Percentiles rank a stretch among this genome's conserved stretches.
These are phyloP conservation scores for Allygus modestus DNA, from an alignment of 2,888 invertebrate genomes.

Conservation along the genomic window DNA sequence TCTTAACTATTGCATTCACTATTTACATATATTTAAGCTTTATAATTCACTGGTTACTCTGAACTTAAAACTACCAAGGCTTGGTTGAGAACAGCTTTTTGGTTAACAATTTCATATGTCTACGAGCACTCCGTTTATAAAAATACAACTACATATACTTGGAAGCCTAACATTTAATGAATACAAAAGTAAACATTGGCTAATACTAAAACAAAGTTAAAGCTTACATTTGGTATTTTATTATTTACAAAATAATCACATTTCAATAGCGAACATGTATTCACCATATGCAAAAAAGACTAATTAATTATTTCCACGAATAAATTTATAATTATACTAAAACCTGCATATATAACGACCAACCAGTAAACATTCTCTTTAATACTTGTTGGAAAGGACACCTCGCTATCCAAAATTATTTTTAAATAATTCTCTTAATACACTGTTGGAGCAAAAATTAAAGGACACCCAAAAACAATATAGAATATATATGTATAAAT, in stretches of 20 bases:
- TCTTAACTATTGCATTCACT: slow-evolving; percentile 7
- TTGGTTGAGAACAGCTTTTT: slow-evolving; percentile 1
- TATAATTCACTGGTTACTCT: not conserved
- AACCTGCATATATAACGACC: not conserved
- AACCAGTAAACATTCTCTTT: too few species aligned
- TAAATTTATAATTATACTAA: not conserved
- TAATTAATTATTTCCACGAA: not conserved
- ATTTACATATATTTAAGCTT: not conserved
- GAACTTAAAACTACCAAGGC: slow-evolving; percentile 12
- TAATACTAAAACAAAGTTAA: not conserved
- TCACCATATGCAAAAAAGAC: not conserved
- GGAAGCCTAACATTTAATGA: slow-evolving; percentile 18
- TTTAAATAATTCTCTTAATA: too few species aligned
- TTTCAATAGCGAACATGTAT: not conserved
- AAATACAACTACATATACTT: slow-evolving; percentile 9
- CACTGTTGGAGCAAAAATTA: too few species aligned
- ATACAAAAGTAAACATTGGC: slow-evolving; percentile 24
- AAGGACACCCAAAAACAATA: too few species aligned
- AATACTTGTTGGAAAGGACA: too few species aligned
- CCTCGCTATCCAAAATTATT: too few species aligned
- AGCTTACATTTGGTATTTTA: slow-evolving; percentile 27
- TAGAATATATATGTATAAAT: too few species aligned
- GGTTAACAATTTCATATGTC: slow-evolving; percentile 11
- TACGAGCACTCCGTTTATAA: slow-evolving; percentile 17
- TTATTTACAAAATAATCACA: slow-evolving; percentile 10